These are phyloP conservation scores for Leptodactylus fuscus DNA, from an alignment of 2,113 vertebrate genomes.

Conservation along the genomic window DNA sequence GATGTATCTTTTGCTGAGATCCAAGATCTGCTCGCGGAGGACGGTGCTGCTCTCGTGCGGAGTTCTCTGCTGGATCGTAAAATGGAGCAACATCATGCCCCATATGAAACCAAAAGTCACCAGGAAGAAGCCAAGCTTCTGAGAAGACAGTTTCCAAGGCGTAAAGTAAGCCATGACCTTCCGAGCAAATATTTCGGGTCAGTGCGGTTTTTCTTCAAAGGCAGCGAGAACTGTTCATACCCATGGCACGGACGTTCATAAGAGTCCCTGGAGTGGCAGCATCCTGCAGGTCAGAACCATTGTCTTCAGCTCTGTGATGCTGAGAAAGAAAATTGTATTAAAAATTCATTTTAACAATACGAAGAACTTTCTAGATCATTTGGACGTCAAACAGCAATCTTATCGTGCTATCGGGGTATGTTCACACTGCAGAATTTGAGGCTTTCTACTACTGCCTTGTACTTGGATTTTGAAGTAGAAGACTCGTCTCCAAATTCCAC, in stretches of 20 bases:
- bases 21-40: conserved; percentile 95
- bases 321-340: conserved; percentile 60
- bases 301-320: conserved; percentile 74
- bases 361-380: too few relatives aligned
- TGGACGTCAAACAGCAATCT: too few relatives aligned
- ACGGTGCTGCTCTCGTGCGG: conserved; percentile 93
- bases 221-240: conserved; percentile 60
- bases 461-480: too few relatives aligned
- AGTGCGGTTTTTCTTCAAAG: conserved; percentile 63
- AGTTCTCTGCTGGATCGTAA: conserved; percentile 96
- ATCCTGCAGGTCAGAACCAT: conserved; percentile 67
- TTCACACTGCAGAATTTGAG: too few relatives aligned
- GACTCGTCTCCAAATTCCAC: too few relatives aligned
- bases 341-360: too few relatives aligned
- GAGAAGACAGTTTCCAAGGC: conserved; percentile 96
- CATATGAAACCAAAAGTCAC: conserved; percentile 99
- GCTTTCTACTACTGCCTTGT: too few relatives aligned
- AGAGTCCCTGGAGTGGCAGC: conserved; percentile 64
- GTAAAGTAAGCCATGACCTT: conserved; percentile 86
- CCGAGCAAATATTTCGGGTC: conserved; percentile 58
- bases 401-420: too few relatives aligned
- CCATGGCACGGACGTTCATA: conserved; percentile 72
- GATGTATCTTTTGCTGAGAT: conserved; percentile 98
- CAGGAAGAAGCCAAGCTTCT: conserved; percentile 97
- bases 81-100: conserved; percentile 99